phyloP scores from a whole-genome alignment of 2,797 vertebrate species.

The Chelon auratus region DNA sequence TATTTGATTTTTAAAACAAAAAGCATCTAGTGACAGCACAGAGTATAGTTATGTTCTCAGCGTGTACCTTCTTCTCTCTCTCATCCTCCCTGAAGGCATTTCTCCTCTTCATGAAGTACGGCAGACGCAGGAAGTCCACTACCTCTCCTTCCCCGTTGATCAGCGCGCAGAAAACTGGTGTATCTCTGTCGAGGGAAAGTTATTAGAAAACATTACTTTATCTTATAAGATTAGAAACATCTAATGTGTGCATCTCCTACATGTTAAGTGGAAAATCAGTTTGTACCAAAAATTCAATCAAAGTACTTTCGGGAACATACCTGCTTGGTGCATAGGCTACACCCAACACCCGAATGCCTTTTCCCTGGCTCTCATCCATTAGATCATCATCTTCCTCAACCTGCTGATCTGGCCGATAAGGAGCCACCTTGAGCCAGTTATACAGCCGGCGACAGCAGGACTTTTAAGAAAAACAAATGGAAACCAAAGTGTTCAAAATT shows the following conservation, averaged over 20 bases:
- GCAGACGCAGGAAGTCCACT: slow-evolving; percentile 95
- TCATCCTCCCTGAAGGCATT: slow-evolving; percentile 98
- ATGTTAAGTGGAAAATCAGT: too few species aligned
- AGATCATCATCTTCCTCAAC: slow-evolving; percentile 98
- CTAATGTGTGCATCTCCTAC: too few species aligned
- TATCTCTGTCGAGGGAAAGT: slow-evolving; percentile 85
- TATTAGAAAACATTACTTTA: neutral
- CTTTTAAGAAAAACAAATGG: slow-evolving; percentile 79
- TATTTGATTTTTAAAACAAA: neutral
- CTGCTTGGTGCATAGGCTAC: slow-evolving; percentile 95
- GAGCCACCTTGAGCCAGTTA: slow-evolving; percentile 96
- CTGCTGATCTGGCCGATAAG: slow-evolving; percentile 97
- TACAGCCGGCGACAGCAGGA: slow-evolving; percentile 96
- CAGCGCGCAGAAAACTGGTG: slow-evolving; percentile 97
- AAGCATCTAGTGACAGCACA: neutral
- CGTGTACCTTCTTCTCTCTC: slow-evolving; percentile 93
- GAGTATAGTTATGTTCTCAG: neutral
- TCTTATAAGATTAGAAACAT: neutral
- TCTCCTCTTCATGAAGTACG: slow-evolving; percentile 96
- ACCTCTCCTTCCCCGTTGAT: slow-evolving; percentile 98
- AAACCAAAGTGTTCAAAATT: neutral
- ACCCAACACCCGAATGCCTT: slow-evolving; percentile 95
- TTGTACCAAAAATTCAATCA: too few species aligned
- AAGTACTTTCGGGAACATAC: slow-evolving; percentile 66
- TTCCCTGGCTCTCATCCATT: slow-evolving; percentile 97